Evolutionary conservation across 64 coral and sea anemone species (phyloP).

Genomic region (Pachyseris speciosa): DNA sequence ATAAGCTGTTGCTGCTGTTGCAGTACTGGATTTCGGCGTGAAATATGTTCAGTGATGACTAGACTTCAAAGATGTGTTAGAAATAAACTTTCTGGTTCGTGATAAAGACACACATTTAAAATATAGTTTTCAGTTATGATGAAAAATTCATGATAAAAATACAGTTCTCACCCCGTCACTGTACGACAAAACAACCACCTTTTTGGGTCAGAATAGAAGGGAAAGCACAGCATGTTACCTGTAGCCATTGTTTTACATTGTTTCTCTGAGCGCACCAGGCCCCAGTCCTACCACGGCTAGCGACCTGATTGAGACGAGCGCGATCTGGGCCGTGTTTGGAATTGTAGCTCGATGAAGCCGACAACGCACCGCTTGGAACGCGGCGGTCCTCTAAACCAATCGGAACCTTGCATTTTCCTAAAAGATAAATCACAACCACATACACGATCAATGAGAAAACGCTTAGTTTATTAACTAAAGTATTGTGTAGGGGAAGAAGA

Average conservation of each 20-base stretch:
- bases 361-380: constrained; percentile 64
- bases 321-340: constrained; percentile 61
- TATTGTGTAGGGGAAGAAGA: not conserved
- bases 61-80: too few species aligned
- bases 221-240: constrained; percentile 4
- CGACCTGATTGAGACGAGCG: constrained; percentile 54
- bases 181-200: too few species aligned
- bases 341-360: constrained; percentile 77
- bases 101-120: too few species aligned
- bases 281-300: constrained; percentile 8
- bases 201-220: not conserved
- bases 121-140: too few species aligned
- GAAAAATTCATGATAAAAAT: too few species aligned
- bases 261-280: constrained; percentile 43
- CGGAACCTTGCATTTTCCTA: constrained; percentile 66
- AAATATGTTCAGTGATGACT: too few species aligned
- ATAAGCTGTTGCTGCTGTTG: too few species aligned
- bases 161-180: too few species aligned
- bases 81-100: too few species aligned
- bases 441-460: not conserved
- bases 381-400: constrained; percentile 87
- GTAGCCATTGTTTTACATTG: constrained; percentile 57
- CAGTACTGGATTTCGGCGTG: too few species aligned
- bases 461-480: not conserved
- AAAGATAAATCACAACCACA: not conserved